Evolutionary conservation across 1,140 invertebrate genomes (phyloP).

Genomic region (Meloidogyne floridensis): DNA sequence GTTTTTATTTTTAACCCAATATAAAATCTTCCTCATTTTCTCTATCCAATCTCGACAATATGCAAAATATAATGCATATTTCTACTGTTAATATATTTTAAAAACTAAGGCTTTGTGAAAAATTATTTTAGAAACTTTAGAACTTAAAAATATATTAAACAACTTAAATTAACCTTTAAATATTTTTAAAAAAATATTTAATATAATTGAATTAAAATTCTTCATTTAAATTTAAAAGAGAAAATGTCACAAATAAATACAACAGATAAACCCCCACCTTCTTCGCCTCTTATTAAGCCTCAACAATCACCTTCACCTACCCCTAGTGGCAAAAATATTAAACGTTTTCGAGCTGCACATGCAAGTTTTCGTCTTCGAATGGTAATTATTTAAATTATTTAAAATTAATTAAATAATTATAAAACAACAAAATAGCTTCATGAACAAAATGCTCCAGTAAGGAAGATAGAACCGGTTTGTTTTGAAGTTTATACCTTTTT

Average conservation of each 20-base stretch:
- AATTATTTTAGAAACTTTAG: too few relatives aligned
- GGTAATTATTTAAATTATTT: conserved; percentile 6
- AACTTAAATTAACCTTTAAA: too few relatives aligned
- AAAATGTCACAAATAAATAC: background rate
- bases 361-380: conserved; percentile 45
- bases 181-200: background rate
- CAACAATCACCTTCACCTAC: conserved; percentile 1
- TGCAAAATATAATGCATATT: too few relatives aligned
- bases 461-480: conserved; percentile 43
- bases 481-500: background rate
- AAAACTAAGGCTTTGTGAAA: too few relatives aligned
- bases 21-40: too few relatives aligned
- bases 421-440: conserved; percentile 29
- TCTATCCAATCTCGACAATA: too few relatives aligned
- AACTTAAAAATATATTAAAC: too few relatives aligned
- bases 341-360: conserved; percentile 48
- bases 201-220: background rate
- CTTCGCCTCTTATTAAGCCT: conserved; percentile 17
- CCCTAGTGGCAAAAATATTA: conserved; percentile 22
- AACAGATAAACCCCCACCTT: conserved; percentile 9
- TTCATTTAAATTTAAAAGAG: background rate
- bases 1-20: too few relatives aligned
- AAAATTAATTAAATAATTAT: background rate
- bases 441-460: conserved; percentile 41
- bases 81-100: too few relatives aligned